Conservation (phyloP, 2,797 vertebrate genomes). For the Dicrostonyx torquatus region DNA sequence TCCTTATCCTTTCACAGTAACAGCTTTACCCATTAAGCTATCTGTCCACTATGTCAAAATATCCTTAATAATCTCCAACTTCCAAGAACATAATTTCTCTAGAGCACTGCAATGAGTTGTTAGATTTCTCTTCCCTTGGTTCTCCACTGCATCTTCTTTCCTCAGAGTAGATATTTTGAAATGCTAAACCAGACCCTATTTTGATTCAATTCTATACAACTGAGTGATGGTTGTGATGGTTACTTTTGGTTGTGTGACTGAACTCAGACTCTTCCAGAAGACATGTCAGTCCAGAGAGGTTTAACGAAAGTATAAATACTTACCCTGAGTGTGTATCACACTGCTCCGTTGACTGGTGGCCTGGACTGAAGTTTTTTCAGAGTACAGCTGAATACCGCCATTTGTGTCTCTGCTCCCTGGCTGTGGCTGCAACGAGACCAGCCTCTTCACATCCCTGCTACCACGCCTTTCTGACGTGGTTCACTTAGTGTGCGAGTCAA, state of each 20-base stretch:
- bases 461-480: neutral
- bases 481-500: accelerated
- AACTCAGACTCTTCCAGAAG: neutral
- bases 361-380: neutral
- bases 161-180: neutral
- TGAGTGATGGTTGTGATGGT: neutral
- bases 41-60: neutral
- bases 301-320: neutral
- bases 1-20: neutral
- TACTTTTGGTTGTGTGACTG: neutral
- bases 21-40: neutral
- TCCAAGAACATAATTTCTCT: neutral
- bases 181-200: neutral
- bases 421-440: neutral
- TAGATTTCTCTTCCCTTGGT: neutral
- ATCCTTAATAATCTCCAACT: neutral
- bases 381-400: neutral
- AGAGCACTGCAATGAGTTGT: neutral
- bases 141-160: neutral
- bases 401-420: neutral
- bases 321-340: neutral
- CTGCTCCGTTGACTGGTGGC: neutral
- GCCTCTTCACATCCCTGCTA: neutral
- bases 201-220: neutral
- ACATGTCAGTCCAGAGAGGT: neutral